Evolutionary conservation across 2,797 vertebrate species (phyloP).

Genomic region (Hapalemur alaotrensis): DNA sequence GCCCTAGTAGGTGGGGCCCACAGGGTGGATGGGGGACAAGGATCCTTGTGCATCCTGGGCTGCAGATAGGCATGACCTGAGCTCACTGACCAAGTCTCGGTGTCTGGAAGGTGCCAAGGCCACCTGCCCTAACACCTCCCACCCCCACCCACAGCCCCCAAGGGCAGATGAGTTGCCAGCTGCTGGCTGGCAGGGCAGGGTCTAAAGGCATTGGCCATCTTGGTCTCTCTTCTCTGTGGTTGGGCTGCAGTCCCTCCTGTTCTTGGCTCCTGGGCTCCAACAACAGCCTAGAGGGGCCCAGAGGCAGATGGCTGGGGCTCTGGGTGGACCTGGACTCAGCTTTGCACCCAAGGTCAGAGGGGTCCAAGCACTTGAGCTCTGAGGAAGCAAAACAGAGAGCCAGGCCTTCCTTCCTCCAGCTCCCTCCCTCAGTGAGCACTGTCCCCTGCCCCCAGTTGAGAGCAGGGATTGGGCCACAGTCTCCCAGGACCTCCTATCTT

Average conservation of each 20-base stretch:
- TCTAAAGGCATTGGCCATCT: not conserved
- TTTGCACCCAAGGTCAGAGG: not conserved
- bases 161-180: not conserved
- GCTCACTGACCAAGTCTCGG: too few species aligned
- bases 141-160: not conserved
- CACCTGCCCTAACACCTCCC: not conserved
- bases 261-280: not conserved
- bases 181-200: not conserved
- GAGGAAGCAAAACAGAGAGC: not conserved
- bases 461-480: not conserved
- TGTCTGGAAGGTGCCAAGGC: not conserved
- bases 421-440: not conserved
- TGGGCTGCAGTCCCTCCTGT: fast-evolving
- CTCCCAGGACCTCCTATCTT: not conserved
- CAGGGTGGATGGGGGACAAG: not conserved
- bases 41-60: not conserved
- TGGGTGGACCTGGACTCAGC: not conserved
- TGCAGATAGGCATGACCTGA: not conserved
- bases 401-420: not conserved
- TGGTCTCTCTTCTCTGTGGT: not conserved
- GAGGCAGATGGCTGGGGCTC: not conserved
- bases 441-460: not conserved
- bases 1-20: not conserved
- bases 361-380: not conserved
- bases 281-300: not conserved